phyloP scores from a whole-genome alignment of 1,140 invertebrate genomes.

The Eupristina koningsbergeri region DNA sequence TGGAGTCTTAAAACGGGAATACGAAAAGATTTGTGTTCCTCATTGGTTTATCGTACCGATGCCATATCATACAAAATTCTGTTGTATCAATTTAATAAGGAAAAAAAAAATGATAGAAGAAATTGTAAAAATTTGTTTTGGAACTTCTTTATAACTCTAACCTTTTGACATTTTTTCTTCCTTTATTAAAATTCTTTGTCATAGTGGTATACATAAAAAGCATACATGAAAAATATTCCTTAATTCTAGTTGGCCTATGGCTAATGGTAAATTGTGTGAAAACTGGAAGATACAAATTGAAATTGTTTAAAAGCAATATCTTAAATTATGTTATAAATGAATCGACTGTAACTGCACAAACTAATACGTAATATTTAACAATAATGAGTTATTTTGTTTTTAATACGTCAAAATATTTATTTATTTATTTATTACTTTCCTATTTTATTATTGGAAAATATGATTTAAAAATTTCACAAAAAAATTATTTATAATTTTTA shows the following conservation, averaged over 20 bases:
- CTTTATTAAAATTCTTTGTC: conserved; percentile 66
- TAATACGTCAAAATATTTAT: not conserved
- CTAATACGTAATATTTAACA: not conserved
- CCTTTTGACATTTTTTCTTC: conserved; percentile 51
- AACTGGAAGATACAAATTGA: conserved; percentile 70
- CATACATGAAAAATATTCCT: conserved; percentile 75
- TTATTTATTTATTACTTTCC: conserved; percentile 23
- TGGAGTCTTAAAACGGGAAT: not conserved
- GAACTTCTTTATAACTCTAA: conserved; percentile 20
- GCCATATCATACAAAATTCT: conserved; percentile 39
- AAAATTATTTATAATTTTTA: conserved; percentile 24
- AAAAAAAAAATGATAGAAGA: not conserved
- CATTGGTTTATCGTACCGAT: conserved; percentile 19
- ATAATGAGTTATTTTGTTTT: not conserved
- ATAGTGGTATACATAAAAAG: conserved; percentile 73
- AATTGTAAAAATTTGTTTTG: not conserved
- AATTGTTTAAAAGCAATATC: conserved; percentile 63
- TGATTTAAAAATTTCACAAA: conserved; percentile 5
- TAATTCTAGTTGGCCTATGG: conserved; percentile 63
- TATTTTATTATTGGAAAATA: conserved; percentile 6
- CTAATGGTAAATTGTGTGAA: conserved; percentile 50
- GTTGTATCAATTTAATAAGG: conserved; percentile 46
- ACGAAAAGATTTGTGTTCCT: conserved; percentile 43
- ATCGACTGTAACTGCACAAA: conserved; percentile 6
- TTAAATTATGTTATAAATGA: not conserved